Base-by-base conservation (phyloP, 2,888 invertebrate genomes). In the Lepas anatifera region DNA sequence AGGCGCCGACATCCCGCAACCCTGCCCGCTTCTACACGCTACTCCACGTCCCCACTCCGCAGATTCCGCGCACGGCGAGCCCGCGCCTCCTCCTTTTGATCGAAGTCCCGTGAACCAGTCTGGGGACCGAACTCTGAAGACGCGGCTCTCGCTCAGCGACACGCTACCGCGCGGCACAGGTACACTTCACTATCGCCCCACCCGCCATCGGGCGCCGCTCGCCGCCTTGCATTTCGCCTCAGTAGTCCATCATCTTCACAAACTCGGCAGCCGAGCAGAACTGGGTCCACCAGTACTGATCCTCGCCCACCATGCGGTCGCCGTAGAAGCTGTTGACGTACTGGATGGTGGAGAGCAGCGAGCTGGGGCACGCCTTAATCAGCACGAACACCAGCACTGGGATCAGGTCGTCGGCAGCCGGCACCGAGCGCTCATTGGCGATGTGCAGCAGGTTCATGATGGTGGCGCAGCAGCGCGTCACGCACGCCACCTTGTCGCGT, bases 231-330 rank as follows among this genome's bases (percentile, higher is more conserved):
- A n/a, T n/a, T n/a, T n/a, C 37, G 48, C 39, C 41, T 64, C 41
- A 69, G 72, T 89, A 92, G 81, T 92, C 92, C 95, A 97, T 95
- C 70, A 93, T 96, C 84, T 98, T 99, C 78, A 98, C 96, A 83
- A 94, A 96, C 81, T 96, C 95, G 69, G 97, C 92, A 67, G 95
- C 95, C 0, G 96, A 90, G 78, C 92, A 91, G 82, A 98, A 97
- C 81, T 97, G 95, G 70, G 95, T 96, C 98, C 97, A 98, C 89
- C 95, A 96, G 82, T 98, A 99, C 77, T 90, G 89, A 77, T 95
- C 92, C 81, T 95, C 95, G 68, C 96, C 96, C 73, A 85, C 84
- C 71, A 96, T 84, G 73, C 88, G 86, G 74, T 87, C 85, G 70
- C 89, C 90, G 78, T 92, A 93, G 80, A 95, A 93, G 76, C 92